Percentiles rank a stretch among this genome's conserved stretches.
These are phyloP conservation scores for Phrynosoma platyrhinos DNA, from an alignment of 2,113 vertebrate genomes.

Conservation along the genomic window DNA sequence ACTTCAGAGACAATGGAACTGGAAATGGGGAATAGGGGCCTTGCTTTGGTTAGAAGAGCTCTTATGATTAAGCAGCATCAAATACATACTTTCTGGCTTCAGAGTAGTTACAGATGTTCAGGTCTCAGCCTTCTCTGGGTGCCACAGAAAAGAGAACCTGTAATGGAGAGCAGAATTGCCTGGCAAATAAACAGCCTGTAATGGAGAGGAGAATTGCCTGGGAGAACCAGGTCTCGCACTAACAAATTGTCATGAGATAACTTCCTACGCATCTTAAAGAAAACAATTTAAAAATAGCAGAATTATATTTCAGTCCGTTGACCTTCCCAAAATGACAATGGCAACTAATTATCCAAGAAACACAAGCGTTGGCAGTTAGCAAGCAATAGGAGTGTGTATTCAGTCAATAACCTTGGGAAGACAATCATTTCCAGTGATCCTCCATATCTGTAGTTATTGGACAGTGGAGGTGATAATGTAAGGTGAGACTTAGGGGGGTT, in stretches of 20 bases:
- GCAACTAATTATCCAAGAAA: constrained; percentile 81
- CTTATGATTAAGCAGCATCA: constrained; percentile 12
- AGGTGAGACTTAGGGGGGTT: constrained; percentile 41
- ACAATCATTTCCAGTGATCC: constrained; percentile 57
- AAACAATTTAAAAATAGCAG: constrained; percentile 58
- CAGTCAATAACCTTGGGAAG: constrained; percentile 77
- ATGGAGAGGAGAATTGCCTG: constrained; percentile 16
- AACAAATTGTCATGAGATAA: constrained; percentile 67
- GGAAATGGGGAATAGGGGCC: constrained; percentile 16
- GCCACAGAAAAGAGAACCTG: constrained; percentile 18
- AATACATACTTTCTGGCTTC: constrained; percentile 23
- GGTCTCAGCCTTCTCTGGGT: constrained; percentile 28
- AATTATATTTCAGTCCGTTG: constrained; percentile 75
- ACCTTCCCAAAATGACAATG: constrained; percentile 75
- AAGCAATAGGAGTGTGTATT: constrained; percentile 68
- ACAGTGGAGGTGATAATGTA: constrained; percentile 14
- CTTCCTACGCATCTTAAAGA: constrained; percentile 64
- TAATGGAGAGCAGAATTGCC: constrained; percentile 23
- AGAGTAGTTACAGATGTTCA: constrained; percentile 43
- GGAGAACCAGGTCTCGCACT: constrained; percentile 64
- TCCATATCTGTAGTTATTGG: constrained; percentile 70
- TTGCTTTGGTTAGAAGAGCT: constrained; percentile 27
- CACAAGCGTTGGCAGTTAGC: constrained; percentile 70
- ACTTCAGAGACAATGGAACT: constrained; percentile 1
- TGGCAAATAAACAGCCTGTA: constrained; percentile 23